phyloP scores from a whole-genome alignment of 2,113 vertebrate genomes.

The Megaptera novaeangliae region DNA sequence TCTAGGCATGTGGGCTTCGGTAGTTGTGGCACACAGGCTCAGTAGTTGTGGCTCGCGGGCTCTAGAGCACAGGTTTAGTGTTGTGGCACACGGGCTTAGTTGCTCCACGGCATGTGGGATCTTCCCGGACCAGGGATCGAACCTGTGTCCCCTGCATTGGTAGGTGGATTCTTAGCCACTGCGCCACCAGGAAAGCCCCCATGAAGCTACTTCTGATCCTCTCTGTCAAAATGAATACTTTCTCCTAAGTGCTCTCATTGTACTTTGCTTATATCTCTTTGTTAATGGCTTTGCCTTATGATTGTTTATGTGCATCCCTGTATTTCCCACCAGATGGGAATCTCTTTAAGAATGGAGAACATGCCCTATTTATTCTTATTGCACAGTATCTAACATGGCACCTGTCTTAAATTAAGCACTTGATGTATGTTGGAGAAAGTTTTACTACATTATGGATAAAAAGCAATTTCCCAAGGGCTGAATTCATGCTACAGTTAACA shows the following conservation, averaged over 20 bases:
- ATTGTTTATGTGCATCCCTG: not conserved
- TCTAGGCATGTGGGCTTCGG: too few species aligned
- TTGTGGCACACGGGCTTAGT: too few species aligned
- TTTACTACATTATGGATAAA: not conserved
- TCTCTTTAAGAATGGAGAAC: not conserved
- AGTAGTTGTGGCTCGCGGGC: too few species aligned
- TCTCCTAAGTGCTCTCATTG: not conserved
- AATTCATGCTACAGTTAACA: conserved; percentile 12
- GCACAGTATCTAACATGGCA: not conserved
- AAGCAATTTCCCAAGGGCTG: not conserved
- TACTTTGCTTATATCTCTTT: not conserved
- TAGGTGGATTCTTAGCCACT: too few species aligned
- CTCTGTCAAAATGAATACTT: not conserved
- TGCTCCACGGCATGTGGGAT: too few species aligned
- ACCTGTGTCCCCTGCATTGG: too few species aligned
- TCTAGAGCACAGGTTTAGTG: too few species aligned
- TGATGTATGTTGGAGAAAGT: not conserved
- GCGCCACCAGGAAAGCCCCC: too few species aligned
- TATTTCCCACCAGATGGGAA: not conserved
- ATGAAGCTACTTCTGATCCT: not conserved
- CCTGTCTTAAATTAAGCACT: not conserved
- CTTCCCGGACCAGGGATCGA: too few species aligned
- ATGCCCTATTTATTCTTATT: not conserved
- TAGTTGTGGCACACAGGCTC: too few species aligned
- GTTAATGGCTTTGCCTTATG: not conserved